Evolutionary conservation across 2,113 vertebrate genomes (phyloP).

Genomic region (Crotalus tigris): DNA sequence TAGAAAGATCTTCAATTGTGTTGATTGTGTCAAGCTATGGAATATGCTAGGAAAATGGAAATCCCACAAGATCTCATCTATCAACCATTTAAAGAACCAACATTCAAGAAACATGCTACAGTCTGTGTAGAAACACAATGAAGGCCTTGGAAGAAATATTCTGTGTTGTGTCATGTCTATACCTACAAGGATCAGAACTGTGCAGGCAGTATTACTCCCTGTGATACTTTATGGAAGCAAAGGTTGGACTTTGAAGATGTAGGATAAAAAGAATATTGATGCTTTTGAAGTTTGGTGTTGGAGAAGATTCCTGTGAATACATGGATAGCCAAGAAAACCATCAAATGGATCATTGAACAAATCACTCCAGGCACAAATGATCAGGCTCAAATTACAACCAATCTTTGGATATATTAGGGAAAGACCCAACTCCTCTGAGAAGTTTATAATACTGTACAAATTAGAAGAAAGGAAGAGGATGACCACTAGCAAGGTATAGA

Average conservation of each 20-base stretch:
- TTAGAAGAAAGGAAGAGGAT: not conserved
- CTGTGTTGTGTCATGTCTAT: not conserved
- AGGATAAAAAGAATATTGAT: not conserved
- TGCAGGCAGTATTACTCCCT: not conserved
- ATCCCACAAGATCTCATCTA: not conserved
- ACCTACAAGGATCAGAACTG: not conserved
- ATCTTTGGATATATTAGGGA: not conserved
- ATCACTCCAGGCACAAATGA: not conserved
- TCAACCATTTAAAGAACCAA: not conserved
- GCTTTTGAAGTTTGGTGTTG: not conserved
- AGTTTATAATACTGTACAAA: not conserved
- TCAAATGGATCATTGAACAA: not conserved
- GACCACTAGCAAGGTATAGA: not conserved
- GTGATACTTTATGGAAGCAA: not conserved
- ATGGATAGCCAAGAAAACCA: not conserved
- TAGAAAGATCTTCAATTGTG: not conserved
- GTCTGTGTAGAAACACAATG: not conserved
- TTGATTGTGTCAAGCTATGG: not conserved
- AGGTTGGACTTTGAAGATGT: not conserved
- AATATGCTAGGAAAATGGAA: not conserved
- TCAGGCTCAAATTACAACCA: not conserved
- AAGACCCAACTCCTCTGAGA: not conserved
- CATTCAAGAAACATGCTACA: not conserved
- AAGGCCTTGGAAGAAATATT: not conserved
- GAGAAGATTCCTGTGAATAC: not conserved